Evolutionary conservation across 2,113 vertebrate genomes (phyloP), one percentile per base, ranked within the genome.

Genomic region (Antigone vipio): DNA sequence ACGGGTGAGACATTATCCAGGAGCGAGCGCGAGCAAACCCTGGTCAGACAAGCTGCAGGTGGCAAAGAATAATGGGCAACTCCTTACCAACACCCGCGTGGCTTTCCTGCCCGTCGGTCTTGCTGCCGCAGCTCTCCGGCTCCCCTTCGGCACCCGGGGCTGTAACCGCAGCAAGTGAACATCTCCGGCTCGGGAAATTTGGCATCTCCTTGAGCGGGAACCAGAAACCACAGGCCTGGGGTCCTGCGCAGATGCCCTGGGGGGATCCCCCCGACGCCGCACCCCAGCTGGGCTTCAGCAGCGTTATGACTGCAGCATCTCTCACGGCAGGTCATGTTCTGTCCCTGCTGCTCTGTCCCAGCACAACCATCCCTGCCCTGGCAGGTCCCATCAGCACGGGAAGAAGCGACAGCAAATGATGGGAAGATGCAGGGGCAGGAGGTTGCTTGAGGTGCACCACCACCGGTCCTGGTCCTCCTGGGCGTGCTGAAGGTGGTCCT

Each of bases 201-300:
- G 44, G 27, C 22, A 38, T 52, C 32, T 55, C 15, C 21, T 77
- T 44, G 32, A 49, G 23, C 6, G 2, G 42, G 23, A 67, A n/a
- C 40, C 29, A 62, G 63, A 55, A 68, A 40, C 13, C 5, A 21
- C n/a, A 40, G 15, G 56, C 8, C 30, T 30, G 34, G 40, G 29
- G 13, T 83, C 30, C 42, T 22, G 20, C 15, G n/a, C 15, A 47
- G 29, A 17, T 40, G 26, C 17, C 8, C 5, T 38, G 45, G 12
- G 9, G n/a, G 23, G 14, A 12, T 30, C 34, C 24, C 62, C 29
- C 69, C 2, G 1, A 3, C 1, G 0, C 40, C 20, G 63, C 42
- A 3, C 19, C 20, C 35, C 58, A 19, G 14, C 30, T 69, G 56
- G 40, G 9, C 13, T 44, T 52, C 6, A 18, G 45, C 69, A 82